Base-by-base conservation (phyloP, 2,888 invertebrate genomes). In the Cataglyphis cursor region DNA sequence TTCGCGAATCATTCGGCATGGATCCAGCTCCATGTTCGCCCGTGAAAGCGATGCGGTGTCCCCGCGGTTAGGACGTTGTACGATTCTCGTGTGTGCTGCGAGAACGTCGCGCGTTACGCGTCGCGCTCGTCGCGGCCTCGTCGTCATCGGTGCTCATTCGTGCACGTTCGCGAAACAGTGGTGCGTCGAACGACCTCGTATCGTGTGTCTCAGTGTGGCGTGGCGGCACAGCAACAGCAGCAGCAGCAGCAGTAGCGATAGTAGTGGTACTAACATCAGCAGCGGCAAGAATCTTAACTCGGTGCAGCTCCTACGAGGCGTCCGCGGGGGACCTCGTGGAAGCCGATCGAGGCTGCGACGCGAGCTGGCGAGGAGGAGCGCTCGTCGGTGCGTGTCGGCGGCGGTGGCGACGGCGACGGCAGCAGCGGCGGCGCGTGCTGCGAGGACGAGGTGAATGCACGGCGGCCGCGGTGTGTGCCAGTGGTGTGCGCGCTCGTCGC, bases 11-110 rank as follows among this genome's bases (percentile, higher is more conserved):
- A 93, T 85, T 88, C 88, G 90, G 89, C 93, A 93, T 93, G 92
- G 93, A 92, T 92, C 90, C 92, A 91, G 93, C 93, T 93, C 93
- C 94, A 93, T 93, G 93, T 93, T 93, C 90, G 91, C 91, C 93
- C 93, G 93, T 93, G 93, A 93, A 93, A 93, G 93, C 93, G 93
- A 93, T 94, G 94, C 94, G 94, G 94, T 94, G 92, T 93, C 92
- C 91, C 93, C 94, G 93, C 93, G 93, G 93, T 93, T 94, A 94
- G 93, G 93, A 93, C 93, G 78, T 70, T 59, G 93, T 94, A 92
- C 93, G 92, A 92, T 92, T 92, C 91, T 93, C 91, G 92, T 92
- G 91, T 92, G 85, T 82, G 81, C 66, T 83, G 83, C 75, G 75
- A 80, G 85, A 84, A 87, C 88, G 81, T 87, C 84, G 54, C 81